These are phyloP conservation scores for Pangasianodon gigas DNA, from an alignment of 2,113 vertebrate species.

Conservation along the genomic window DNA sequence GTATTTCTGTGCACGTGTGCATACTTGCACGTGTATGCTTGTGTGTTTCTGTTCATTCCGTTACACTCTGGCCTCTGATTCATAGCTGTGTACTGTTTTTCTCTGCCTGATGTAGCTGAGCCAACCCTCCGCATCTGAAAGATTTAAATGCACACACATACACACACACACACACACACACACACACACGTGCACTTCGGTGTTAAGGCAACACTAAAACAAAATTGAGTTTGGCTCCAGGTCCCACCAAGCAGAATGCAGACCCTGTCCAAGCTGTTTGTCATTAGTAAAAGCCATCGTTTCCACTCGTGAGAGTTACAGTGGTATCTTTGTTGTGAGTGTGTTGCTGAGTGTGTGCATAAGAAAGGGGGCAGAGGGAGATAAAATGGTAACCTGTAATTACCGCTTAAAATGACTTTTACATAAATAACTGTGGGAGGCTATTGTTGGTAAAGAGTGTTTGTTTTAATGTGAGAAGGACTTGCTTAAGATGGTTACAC, in stretches of 20 bases:
- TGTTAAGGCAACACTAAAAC: slow-evolving; percentile 58
- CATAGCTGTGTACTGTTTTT: slow-evolving; percentile 55
- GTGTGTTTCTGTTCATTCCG: slow-evolving; percentile 38
- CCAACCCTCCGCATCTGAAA: slow-evolving; percentile 62
- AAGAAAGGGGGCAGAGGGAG: slow-evolving; percentile 8
- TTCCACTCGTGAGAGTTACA: slow-evolving; percentile 53
- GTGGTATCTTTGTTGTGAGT: slow-evolving; percentile 40
- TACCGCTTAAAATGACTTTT: slow-evolving; percentile 44
- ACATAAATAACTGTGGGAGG: slow-evolving; percentile 29
- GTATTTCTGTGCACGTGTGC: slow-evolving; percentile 52
- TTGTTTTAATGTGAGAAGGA: slow-evolving; percentile 33
- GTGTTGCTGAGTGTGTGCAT: slow-evolving; percentile 5
- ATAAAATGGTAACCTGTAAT: slow-evolving; percentile 56
- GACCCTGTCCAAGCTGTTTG: slow-evolving; percentile 62
- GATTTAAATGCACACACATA: slow-evolving; percentile 60
- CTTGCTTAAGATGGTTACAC: not conserved
- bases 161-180: slow-evolving; percentile 51
- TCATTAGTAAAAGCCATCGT: slow-evolving; percentile 59
- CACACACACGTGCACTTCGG: slow-evolving; percentile 55
- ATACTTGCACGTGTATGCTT: slow-evolving; percentile 43
- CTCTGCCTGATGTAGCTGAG: slow-evolving; percentile 51
- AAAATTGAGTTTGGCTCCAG: slow-evolving; percentile 57
- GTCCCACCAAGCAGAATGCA: slow-evolving; percentile 65
- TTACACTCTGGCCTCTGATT: slow-evolving; percentile 66
- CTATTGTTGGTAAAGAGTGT: slow-evolving; percentile 32